Evolutionary conservation across 1,140 invertebrate species (phyloP).

Genomic region (Adelges cooleyi): DNA sequence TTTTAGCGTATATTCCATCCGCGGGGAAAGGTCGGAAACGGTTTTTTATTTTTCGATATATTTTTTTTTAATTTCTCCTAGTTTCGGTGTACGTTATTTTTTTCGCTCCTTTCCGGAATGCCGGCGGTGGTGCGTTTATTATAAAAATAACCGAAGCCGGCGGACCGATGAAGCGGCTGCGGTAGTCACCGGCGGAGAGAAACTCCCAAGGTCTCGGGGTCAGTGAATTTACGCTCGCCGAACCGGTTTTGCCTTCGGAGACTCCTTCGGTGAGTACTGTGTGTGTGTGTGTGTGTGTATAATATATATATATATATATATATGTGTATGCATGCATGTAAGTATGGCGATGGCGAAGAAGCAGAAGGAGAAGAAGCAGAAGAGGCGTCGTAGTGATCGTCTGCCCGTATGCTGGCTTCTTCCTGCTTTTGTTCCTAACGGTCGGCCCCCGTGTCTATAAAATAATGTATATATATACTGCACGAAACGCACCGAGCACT

Average conservation of each 20-base stretch:
- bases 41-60: not conserved
- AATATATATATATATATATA: no score
- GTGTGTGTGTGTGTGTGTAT: no score
- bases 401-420: not conserved
- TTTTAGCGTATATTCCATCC: not conserved
- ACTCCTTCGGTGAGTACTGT: not conserved
- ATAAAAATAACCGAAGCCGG: not conserved
- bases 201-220: constrained; percentile 28
- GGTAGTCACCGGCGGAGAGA: not conserved
- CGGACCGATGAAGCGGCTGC: not conserved
- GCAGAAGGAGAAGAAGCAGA: not conserved
- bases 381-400: not conserved
- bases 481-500: not conserved
- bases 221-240: constrained; percentile 26
- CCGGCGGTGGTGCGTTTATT: not conserved
- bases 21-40: not conserved
- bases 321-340: no score
- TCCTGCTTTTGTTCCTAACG: constrained; percentile 28
- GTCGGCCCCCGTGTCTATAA: not conserved
- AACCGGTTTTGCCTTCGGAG: constrained; percentile 17
- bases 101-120: no score
- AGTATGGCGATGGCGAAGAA: not conserved
- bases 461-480: no score
- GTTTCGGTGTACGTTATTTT: not conserved
- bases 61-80: not conserved